These are phyloP conservation scores for Colaptes auratus DNA, from an alignment of 2,113 vertebrate species.

Conservation along the genomic window DNA sequence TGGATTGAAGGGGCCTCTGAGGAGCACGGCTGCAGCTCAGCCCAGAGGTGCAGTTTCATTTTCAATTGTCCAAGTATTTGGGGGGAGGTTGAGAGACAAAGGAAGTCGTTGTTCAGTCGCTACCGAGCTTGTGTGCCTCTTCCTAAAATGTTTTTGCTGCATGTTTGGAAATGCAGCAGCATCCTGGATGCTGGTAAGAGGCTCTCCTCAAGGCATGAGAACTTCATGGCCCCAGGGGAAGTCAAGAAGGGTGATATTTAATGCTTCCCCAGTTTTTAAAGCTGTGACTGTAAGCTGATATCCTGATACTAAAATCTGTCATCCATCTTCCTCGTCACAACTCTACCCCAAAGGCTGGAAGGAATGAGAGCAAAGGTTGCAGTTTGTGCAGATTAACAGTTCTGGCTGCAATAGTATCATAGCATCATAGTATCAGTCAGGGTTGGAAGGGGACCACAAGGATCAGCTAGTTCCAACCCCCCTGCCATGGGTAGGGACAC, in stretches of 20 bases:
- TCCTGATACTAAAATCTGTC: not conserved
- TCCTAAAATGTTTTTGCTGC: not conserved
- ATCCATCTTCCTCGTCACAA: not conserved
- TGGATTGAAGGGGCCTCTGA: conserved; percentile 40
- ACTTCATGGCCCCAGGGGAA: not conserved
- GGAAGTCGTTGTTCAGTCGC: not conserved
- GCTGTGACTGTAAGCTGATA: not conserved
- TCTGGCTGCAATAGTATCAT: not conserved
- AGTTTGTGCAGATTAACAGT: not conserved
- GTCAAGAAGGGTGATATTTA: not conserved
- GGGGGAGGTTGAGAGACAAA: not conserved
- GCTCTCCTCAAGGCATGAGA: not conserved
- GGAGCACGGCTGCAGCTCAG: conserved; percentile 9
- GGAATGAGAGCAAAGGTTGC: not conserved
- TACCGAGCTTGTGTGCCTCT: not conserved
- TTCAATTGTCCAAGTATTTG: conserved; percentile 10
- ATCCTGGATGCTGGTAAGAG: not conserved
- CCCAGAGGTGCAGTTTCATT: conserved; percentile 47
- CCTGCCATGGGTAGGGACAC: too few relatives aligned
- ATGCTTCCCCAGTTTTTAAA: not conserved
- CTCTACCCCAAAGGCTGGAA: not conserved
- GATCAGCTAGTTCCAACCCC: too few relatives aligned
- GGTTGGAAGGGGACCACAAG: too few relatives aligned
- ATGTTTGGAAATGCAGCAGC: not conserved
- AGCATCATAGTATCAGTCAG: too few relatives aligned